Evolutionary conservation across 2,888 invertebrate species (phyloP), one percentile per base, ranked within the genome.

Genomic region (Torymus tubicola): DNA sequence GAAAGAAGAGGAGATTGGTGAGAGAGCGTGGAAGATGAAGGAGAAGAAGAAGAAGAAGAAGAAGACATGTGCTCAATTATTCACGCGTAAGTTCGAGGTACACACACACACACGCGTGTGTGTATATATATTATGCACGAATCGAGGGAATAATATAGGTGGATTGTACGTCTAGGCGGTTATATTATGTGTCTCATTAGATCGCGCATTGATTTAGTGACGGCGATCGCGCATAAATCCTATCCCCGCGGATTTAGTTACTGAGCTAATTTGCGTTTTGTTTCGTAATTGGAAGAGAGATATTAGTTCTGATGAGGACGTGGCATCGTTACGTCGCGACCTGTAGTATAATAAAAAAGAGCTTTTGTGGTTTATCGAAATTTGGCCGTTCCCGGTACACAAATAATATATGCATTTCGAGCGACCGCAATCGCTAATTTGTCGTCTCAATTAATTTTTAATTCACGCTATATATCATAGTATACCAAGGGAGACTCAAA

Each of bases 1-100:
- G 71, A 67, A 60, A 67, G 67, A 77, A 78, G 72, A 65, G 65
- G 14, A 72, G 72, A 60, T 71, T 70, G 70, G 65, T 58, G 64
- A 57, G 65, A 65, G 64, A 57, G 57, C 58, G 67, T 42, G 31
- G 21, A 21, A 53, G 67, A 67, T 72, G 52, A 18, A 21, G 10
- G 18, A n/a, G 16, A 21, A 21, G 10, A 65, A 50, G 53, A 52
- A 21, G 63, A 65, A 52, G 64, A 65, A 67, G 64, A 52, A 53
- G 8, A 18, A 58, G 57, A 55, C 52, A 60, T 21, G 53, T 55
- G 42, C 55, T 69, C 63, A 63, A 76, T 69, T 63, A 69, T 76
- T 69, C 31, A 63, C 63, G 55, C 50, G 75, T 42, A 42, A 42
- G 42, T 68, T 21, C 60, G 24, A 63, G 53, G 24, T 60, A 31